phyloP scores from a whole-genome alignment of 1,140 invertebrate species.

The Drosophila mauritiana region DNA sequence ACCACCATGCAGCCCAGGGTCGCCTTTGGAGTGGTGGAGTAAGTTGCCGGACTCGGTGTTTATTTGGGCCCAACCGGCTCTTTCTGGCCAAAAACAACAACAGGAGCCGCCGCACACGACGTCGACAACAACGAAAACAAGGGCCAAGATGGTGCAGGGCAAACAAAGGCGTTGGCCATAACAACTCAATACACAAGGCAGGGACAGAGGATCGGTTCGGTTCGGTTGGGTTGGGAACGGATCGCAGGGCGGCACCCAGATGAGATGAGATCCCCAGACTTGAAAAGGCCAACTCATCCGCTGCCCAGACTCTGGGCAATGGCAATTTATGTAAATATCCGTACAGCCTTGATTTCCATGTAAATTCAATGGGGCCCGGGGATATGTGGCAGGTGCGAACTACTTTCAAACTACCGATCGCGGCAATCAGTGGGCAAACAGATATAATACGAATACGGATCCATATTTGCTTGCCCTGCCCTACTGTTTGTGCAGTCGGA shows the following conservation, averaged over 20 bases:
- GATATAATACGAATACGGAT: neutral
- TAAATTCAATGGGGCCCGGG: slow-evolving; percentile 31
- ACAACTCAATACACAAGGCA: slow-evolving; percentile 76
- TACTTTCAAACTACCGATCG: slow-evolving; percentile 69
- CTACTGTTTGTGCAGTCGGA: slow-evolving; percentile 46
- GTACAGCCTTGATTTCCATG: slow-evolving; percentile 67
- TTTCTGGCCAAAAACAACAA: slow-evolving; percentile 38
- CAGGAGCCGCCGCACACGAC: slow-evolving; percentile 70
- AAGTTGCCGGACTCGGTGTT: slow-evolving; percentile 56
- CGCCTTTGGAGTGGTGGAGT: slow-evolving; percentile 7
- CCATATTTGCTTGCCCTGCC: slow-evolving; percentile 26
- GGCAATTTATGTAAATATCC: slow-evolving; percentile 69
- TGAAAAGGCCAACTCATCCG: neutral
- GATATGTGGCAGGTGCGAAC: slow-evolving; percentile 65
- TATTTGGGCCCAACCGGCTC: slow-evolving; percentile 78
- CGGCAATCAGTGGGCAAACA: slow-evolving; percentile 30
- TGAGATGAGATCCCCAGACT: slow-evolving; percentile 34
- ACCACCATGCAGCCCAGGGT: slow-evolving; percentile 47
- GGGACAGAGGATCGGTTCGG: slow-evolving; percentile 5
- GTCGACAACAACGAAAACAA: slow-evolving; percentile 44
- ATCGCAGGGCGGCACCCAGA: slow-evolving; percentile 1
- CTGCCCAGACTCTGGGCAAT: slow-evolving; percentile 14
- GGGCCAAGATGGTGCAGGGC: slow-evolving; percentile 53
- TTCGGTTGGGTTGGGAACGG: neutral
- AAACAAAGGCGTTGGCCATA: slow-evolving; percentile 81